Conservation (phyloP, 2,113 vertebrate species). For the Gnathonemus echidnorhynchus region DNA sequence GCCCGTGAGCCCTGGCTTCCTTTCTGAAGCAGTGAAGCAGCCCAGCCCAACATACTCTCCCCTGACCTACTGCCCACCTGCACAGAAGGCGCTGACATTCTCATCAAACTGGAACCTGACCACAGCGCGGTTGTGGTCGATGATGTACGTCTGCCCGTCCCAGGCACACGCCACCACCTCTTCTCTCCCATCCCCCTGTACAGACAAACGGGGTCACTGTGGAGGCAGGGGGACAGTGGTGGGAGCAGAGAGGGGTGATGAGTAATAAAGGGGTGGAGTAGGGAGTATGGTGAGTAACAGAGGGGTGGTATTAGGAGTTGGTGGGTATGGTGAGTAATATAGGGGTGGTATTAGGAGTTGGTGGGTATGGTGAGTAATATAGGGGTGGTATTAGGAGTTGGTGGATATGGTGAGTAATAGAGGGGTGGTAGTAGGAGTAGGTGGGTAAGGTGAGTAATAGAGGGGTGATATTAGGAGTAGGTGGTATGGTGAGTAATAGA, state of each 20-base stretch:
- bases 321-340: background rate
- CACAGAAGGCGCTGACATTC: conserved; percentile 95
- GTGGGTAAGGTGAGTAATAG: background rate
- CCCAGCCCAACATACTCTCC: conserved; percentile 18
- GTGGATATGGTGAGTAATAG: background rate
- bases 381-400: background rate
- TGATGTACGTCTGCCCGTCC: conserved; percentile 97
- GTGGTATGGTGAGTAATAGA: background rate
- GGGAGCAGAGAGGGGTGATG: background rate
- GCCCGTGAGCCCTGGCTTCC: background rate
- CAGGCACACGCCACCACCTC: conserved; percentile 96
- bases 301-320: background rate
- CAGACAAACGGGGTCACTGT: conserved; percentile 17
- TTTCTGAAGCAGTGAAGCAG: background rate
- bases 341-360: background rate
- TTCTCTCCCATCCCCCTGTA: conserved; percentile 84
- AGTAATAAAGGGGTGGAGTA: background rate
- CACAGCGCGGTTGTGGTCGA: conserved; percentile 84
- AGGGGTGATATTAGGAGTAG: background rate
- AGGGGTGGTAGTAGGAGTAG: background rate
- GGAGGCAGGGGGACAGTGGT: background rate
- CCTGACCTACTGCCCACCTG: conserved; percentile 63
- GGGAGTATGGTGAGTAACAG: background rate
- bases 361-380: background rate
- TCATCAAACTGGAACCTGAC: conserved; percentile 96